A percentile compares a stretch with the other conserved stretches of the same genome.
These are phyloP conservation scores for Mimumesa dahlbomi DNA, from an alignment of 2,888 invertebrate genomes.

Conservation along the genomic window DNA sequence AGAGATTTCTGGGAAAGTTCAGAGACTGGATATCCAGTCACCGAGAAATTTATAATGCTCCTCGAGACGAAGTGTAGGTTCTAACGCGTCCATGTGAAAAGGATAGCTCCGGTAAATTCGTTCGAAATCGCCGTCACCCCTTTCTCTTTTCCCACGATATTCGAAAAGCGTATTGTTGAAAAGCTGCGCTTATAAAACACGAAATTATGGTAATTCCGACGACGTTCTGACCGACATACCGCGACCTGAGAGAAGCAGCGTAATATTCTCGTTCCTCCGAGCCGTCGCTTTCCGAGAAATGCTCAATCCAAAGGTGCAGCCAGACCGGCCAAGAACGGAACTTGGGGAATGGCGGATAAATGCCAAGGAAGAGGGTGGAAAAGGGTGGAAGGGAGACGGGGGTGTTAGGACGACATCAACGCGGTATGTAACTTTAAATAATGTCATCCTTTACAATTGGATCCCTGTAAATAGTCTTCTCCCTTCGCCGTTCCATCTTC, in stretches of 20 bases:
- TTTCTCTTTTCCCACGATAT: background rate
- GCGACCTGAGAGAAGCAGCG: conserved; percentile 3
- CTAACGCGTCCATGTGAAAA: background rate
- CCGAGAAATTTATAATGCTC: conserved; percentile 9
- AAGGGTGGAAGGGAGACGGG: no score
- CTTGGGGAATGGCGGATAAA: conserved; percentile 10
- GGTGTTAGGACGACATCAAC: conserved; percentile 16
- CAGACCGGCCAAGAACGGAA: conserved; percentile 24
- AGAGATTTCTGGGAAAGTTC: conserved; percentile 24
- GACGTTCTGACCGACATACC: conserved; percentile 11
- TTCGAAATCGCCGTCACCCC: conserved; percentile 4
- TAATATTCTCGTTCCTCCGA: conserved; percentile 3
- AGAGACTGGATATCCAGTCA: background rate
- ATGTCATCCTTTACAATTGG: conserved; percentile 53
- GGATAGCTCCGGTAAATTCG: background rate
- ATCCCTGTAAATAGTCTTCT: conserved; percentile 42
- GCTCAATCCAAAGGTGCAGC: background rate
- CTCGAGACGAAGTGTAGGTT: conserved; percentile 1
- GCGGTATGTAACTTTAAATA: conserved; percentile 53
- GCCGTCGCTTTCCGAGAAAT: background rate
- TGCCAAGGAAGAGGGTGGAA: conserved; percentile 5
- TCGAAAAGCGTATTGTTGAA: background rate
- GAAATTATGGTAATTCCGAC: conserved; percentile 60
- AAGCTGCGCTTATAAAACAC: conserved; percentile 57
- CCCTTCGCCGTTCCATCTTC: background rate